These are phyloP conservation scores for Bovichtus variegatus DNA, from an alignment of 2,797 vertebrate genomes.

Conservation along the genomic window DNA sequence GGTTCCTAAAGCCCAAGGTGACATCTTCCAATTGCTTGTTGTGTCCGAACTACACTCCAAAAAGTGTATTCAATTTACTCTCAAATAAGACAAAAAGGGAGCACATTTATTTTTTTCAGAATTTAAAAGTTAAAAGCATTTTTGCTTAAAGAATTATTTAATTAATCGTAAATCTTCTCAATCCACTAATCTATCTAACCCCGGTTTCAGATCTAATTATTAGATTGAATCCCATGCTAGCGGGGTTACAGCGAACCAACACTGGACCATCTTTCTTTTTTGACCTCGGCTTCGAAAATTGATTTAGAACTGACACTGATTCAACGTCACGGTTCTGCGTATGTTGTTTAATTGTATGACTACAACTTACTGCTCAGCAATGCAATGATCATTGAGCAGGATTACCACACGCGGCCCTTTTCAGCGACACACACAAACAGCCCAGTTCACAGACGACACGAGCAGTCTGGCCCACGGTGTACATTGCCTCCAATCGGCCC, in stretches of 20 bases:
- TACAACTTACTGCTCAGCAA: constrained; percentile 33
- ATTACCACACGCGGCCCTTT: constrained; percentile 44
- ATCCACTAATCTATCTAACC: not conserved
- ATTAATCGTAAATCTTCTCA: not conserved
- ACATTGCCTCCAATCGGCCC: constrained; percentile 23
- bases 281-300: not conserved
- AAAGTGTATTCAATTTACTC: not conserved
- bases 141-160: not conserved
- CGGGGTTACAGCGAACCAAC: not conserved
- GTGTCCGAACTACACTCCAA: not conserved
- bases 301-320: not conserved
- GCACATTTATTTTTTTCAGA: too few relatives aligned
- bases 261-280: constrained; percentile 7
- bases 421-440: constrained; percentile 29
- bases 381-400: constrained; percentile 34
- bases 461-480: constrained; percentile 25
- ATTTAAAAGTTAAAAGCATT: not conserved
- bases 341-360: constrained; percentile 37
- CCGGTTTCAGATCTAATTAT: constrained; percentile 2
- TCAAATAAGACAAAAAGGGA: not conserved
- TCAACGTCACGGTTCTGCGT: not conserved
- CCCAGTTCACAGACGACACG: constrained; percentile 19
- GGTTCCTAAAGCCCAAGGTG: not conserved
- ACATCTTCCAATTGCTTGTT: not conserved
- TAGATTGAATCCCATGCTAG: not conserved